phyloP scores from a whole-genome alignment of 1,140 invertebrate genomes.

The Dreissena rostriformis region DNA sequence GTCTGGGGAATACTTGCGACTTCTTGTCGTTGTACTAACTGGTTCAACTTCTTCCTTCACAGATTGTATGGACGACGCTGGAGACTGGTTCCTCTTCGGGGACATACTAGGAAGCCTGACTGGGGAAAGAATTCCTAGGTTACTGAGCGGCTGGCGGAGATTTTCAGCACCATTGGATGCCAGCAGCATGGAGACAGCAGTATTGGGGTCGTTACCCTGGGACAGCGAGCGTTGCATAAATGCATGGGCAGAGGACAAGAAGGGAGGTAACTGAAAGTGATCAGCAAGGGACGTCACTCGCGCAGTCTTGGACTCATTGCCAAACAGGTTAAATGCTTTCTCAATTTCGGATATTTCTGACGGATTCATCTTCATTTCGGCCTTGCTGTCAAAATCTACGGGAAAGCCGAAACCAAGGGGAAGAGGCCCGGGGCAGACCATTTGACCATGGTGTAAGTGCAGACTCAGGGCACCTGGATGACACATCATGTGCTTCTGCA shows the following conservation, averaged over 20 bases:
- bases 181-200: constrained; percentile 53
- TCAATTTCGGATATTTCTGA: constrained; percentile 50
- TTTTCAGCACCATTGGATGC: constrained; percentile 52
- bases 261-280: constrained; percentile 52
- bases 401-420: constrained; percentile 45
- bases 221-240: constrained; percentile 49
- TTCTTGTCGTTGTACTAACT: constrained; percentile 52
- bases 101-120: constrained; percentile 30
- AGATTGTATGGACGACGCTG: not conserved
- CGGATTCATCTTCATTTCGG: constrained; percentile 19
- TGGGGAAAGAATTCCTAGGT: constrained; percentile 36
- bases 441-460: constrained; percentile 23
- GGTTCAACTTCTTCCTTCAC: constrained; percentile 45
- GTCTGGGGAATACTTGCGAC: constrained; percentile 51
- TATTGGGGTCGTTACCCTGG: constrained; percentile 49
- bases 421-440: constrained; percentile 40
- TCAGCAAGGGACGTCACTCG: constrained; percentile 39
- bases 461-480: constrained; percentile 60
- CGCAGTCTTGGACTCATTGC: constrained; percentile 40
- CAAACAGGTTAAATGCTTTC: constrained; percentile 49
- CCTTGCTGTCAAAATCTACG: constrained; percentile 30
- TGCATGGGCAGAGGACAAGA: constrained; percentile 48
- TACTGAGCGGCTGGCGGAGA: constrained; percentile 35
- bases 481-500: constrained; percentile 69
- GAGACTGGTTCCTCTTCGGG: constrained; percentile 37